A percentile compares a stretch with the other conserved stretches of the same genome.
These are phyloP conservation scores for Stichodactyla mertensii DNA, from an alignment of 64 coral and sea anemone species.

Conservation along the genomic window DNA sequence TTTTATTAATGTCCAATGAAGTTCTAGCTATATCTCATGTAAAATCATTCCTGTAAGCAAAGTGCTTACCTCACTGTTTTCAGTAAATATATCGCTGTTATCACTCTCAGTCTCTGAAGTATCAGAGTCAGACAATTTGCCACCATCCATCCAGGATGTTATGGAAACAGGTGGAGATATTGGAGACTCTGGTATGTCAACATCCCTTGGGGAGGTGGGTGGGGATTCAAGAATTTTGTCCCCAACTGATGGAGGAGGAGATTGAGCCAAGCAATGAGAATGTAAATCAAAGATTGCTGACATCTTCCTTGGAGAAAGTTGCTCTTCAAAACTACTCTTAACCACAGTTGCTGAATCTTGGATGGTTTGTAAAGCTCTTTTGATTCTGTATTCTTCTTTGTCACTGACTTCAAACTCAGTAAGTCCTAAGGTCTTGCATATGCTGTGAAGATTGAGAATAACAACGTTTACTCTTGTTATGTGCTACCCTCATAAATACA, in stretches of 20 bases:
- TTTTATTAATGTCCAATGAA: neutral
- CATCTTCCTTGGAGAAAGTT: slow-evolving; percentile 63
- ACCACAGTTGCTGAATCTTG: slow-evolving; percentile 70
- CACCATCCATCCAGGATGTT: slow-evolving; percentile 29
- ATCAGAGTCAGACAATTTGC: slow-evolving; percentile 44
- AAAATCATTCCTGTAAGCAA: neutral
- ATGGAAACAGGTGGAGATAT: slow-evolving; percentile 34
- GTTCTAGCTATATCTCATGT: neutral
- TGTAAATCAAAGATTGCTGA: slow-evolving; percentile 60
- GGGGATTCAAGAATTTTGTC: neutral
- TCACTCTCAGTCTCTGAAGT: slow-evolving; percentile 87
- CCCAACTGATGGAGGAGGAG: slow-evolving; percentile 58
- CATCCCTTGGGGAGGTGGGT: neutral
- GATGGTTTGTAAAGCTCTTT: slow-evolving; percentile 39
- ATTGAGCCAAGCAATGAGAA: slow-evolving; percentile 57
- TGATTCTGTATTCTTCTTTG: slow-evolving; percentile 68
- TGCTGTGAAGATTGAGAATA: slow-evolving; percentile 27
- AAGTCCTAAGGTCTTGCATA: slow-evolving; percentile 73
- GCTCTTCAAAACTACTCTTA: slow-evolving; percentile 64
- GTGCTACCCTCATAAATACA: too few relatives aligned
- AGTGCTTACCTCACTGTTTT: slow-evolving; percentile 32
- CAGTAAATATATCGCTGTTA: slow-evolving; percentile 72
- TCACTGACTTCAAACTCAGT: slow-evolving; percentile 91
- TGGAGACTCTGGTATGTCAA: slow-evolving; percentile 3
- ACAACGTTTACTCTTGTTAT: too few relatives aligned